phyloP scores from a whole-genome alignment of 2,888 invertebrate genomes.

The Drosophila mercatorum region DNA sequence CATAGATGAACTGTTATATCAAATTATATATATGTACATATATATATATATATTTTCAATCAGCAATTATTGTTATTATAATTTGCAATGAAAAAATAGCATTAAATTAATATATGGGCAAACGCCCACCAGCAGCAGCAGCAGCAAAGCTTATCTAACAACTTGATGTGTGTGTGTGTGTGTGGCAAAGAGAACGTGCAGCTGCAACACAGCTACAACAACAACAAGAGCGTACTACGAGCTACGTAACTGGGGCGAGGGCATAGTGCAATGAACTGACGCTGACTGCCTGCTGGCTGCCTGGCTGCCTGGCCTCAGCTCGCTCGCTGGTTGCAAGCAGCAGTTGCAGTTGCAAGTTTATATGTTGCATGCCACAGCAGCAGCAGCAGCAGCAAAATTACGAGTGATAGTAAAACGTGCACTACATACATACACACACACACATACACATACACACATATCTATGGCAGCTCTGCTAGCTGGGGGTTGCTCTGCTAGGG shows the following conservation, averaged over 20 bases:
- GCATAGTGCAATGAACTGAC: constrained; percentile 83
- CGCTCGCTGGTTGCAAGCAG: constrained; percentile 31
- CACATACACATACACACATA: background rate
- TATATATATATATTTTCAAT: constrained; percentile 13
- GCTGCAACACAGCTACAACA: constrained; percentile 50
- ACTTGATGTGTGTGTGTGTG: constrained; percentile 13
- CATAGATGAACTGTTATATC: constrained; percentile 1
- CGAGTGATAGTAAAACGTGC: constrained; percentile 77
- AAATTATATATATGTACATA: constrained; percentile 5
- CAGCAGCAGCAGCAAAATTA: constrained; percentile 56
- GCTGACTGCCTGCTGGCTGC: constrained; percentile 50
- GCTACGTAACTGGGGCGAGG: constrained; percentile 83
- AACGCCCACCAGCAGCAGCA: constrained; percentile 54
- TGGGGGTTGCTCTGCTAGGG: background rate
- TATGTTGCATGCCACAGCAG: constrained; percentile 39
- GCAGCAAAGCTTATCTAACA: constrained; percentile 60
- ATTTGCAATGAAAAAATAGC: constrained; percentile 10
- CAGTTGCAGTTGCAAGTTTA: constrained; percentile 52
- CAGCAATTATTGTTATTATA: constrained; percentile 48
- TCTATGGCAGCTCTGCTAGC: constrained; percentile 28
- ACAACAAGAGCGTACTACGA: constrained; percentile 42
- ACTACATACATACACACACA: constrained; percentile 8
- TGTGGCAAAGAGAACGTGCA: constrained; percentile 74
- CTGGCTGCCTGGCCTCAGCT: background rate
- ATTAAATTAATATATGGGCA: constrained; percentile 55